These are phyloP conservation scores for Trachemys scripta DNA, from an alignment of 2,113 vertebrate genomes.

Conservation along the genomic window DNA sequence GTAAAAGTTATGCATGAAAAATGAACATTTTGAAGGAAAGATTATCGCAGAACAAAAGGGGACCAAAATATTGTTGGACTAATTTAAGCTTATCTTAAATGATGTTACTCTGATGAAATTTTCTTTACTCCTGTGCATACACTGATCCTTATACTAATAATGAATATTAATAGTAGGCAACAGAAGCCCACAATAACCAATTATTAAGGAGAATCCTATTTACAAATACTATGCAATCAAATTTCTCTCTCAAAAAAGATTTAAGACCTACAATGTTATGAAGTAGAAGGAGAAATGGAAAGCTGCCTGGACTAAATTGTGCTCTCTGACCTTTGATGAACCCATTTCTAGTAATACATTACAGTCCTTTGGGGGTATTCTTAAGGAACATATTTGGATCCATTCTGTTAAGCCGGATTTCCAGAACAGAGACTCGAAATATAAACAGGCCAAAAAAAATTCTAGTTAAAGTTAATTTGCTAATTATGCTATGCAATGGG, in stretches of 20 bases:
- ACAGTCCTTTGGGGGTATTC: constrained; percentile 8
- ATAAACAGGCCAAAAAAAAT: constrained; percentile 21
- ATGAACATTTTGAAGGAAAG: constrained; percentile 39
- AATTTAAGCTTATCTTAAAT: neutral
- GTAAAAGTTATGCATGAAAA: constrained; percentile 24
- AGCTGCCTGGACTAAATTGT: constrained; percentile 39
- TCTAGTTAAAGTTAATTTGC: constrained; percentile 23
- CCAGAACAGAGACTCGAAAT: constrained; percentile 21
- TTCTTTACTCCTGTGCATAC: neutral
- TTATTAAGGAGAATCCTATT: constrained; percentile 18
- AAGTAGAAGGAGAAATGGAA: constrained; percentile 43
- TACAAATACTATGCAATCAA: neutral
- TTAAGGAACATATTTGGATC: constrained; percentile 38
- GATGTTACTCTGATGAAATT: constrained; percentile 18
- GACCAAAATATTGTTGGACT: neutral
- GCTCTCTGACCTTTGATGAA: constrained; percentile 53
- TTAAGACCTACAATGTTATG: constrained; percentile 4
- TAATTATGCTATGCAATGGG: constrained; percentile 11
- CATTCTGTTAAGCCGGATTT: constrained; percentile 33
- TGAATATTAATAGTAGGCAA: neutral
- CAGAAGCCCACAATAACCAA: neutral
- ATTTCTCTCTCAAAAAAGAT: constrained; percentile 24
- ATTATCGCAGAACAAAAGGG: neutral
- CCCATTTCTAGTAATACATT: constrained; percentile 48
- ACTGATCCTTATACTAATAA: constrained; percentile 3